Evolutionary conservation across 2,797 vertebrate genomes (phyloP).

Genomic region (Sebastes variabilis): DNA sequence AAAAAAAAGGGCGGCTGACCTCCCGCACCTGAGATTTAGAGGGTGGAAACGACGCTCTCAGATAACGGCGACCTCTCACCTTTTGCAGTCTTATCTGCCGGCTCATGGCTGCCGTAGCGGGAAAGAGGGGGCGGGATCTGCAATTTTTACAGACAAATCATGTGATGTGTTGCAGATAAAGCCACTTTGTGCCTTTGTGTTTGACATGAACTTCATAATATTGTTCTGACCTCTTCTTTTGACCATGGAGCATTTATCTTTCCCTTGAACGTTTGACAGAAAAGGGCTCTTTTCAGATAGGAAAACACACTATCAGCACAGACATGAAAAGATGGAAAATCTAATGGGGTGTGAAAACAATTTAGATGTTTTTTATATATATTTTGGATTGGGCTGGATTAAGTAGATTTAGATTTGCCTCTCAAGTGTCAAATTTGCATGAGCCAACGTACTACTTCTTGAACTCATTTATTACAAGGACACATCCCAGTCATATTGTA

Average conservation of each 20-base stretch:
- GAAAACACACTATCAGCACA: slow-evolving; percentile 34
- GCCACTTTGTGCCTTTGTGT: slow-evolving; percentile 51
- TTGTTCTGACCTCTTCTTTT: slow-evolving; percentile 74
- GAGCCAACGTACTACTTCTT: slow-evolving; percentile 14
- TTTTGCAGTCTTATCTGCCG: slow-evolving; percentile 24
- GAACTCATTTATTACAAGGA: slow-evolving; percentile 25
- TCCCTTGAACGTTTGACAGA: slow-evolving; percentile 29
- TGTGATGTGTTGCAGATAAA: slow-evolving; percentile 59
- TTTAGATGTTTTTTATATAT: background rate
- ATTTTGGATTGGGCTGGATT: slow-evolving; percentile 24
- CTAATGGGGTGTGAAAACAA: slow-evolving; percentile 16
- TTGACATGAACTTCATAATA: slow-evolving; percentile 74
- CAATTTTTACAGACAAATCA: slow-evolving; percentile 32
- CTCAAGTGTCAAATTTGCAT: slow-evolving; percentile 29
- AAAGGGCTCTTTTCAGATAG: background rate
- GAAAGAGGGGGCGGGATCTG: slow-evolving; percentile 2
- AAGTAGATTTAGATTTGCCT: slow-evolving; percentile 20
- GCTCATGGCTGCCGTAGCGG: slow-evolving; percentile 12
- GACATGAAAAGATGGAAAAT: slow-evolving; percentile 44
- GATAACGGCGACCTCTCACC: slow-evolving; percentile 47
- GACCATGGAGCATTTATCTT: slow-evolving; percentile 40
- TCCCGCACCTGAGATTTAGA: slow-evolving; percentile 45
- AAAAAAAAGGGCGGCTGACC: slow-evolving; percentile 9
- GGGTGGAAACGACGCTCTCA: slow-evolving; percentile 25
- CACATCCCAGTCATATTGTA: slow-evolving; percentile 7